Conservation (phyloP, 2,888 invertebrate genomes). For the Philhelius pedissequus region DNA sequence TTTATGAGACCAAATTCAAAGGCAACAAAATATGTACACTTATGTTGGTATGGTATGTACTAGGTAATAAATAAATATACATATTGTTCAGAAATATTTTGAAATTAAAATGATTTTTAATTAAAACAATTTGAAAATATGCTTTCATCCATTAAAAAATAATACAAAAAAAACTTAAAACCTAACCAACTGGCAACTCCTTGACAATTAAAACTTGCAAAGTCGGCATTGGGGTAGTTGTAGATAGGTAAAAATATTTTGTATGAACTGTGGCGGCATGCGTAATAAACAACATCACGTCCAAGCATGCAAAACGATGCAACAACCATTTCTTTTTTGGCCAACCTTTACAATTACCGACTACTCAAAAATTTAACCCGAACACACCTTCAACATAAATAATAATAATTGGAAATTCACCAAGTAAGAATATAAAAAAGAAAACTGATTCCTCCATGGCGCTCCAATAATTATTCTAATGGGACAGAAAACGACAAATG, state of each 20-base stretch:
- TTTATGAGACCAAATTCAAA: too few species aligned
- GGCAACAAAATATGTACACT: too few species aligned
- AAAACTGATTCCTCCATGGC: background rate
- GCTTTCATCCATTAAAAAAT: too few species aligned
- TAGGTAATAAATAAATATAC: too few species aligned
- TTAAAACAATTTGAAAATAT: too few species aligned
- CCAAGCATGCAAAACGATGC: constrained; percentile 43
- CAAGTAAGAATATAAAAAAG: background rate
- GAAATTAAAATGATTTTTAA: too few species aligned
- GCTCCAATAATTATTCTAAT: constrained; percentile 35
- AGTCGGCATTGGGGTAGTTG: constrained; percentile 32
- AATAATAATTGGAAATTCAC: background rate
- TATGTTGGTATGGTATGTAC: too few species aligned
- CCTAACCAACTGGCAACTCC: constrained; percentile 26
- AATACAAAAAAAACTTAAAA: background rate
- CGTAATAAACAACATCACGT: constrained; percentile 68
- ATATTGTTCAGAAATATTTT: too few species aligned
- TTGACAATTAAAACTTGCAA: constrained; percentile 32
- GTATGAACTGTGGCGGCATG: constrained; percentile 62
- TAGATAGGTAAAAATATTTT: background rate
- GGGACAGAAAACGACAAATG: constrained; percentile 24
- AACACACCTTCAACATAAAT: background rate
- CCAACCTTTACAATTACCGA: background rate
- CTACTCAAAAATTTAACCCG: background rate
- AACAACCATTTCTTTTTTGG: constrained; percentile 19